These are phyloP conservation scores for Rhipidura dahli DNA, from an alignment of 2,113 vertebrate species.

Conservation along the genomic window DNA sequence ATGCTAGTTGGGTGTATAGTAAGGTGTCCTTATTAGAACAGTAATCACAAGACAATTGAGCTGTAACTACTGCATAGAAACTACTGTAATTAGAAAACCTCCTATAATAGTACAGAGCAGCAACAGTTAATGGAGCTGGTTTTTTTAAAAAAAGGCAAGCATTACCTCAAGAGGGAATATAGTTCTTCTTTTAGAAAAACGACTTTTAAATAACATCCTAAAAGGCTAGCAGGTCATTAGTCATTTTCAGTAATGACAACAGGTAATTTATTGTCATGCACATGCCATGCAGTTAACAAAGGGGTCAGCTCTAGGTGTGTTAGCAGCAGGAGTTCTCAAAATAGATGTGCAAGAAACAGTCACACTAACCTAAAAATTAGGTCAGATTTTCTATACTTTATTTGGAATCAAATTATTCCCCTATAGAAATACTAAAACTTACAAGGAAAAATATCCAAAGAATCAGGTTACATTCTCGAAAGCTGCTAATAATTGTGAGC, in stretches of 20 bases:
- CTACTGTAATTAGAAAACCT: not conserved
- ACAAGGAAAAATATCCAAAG: not conserved
- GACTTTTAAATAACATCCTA: constrained; percentile 74
- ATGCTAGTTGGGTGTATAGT: not conserved
- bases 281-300: constrained; percentile 36
- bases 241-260: constrained; percentile 70
- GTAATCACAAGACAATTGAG: not conserved
- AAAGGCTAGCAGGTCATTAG: constrained; percentile 64
- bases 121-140: not conserved
- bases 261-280: constrained; percentile 61
- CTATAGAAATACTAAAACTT: not conserved
- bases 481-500: not conserved
- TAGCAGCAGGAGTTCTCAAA: constrained; percentile 22
- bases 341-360: not conserved
- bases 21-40: not conserved
- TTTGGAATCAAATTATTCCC: not conserved
- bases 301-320: constrained; percentile 10
- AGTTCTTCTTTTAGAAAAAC: constrained; percentile 69
- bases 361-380: not conserved
- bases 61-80: not conserved
- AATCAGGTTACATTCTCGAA: not conserved
- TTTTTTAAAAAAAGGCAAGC: not conserved
- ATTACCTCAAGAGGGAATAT: constrained; percentile 44
- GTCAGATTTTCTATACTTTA: not conserved
- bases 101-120: not conserved